These are phyloP conservation scores for Drosophila yooni DNA, from an alignment of 2,888 invertebrate genomes.

Conservation along the genomic window DNA sequence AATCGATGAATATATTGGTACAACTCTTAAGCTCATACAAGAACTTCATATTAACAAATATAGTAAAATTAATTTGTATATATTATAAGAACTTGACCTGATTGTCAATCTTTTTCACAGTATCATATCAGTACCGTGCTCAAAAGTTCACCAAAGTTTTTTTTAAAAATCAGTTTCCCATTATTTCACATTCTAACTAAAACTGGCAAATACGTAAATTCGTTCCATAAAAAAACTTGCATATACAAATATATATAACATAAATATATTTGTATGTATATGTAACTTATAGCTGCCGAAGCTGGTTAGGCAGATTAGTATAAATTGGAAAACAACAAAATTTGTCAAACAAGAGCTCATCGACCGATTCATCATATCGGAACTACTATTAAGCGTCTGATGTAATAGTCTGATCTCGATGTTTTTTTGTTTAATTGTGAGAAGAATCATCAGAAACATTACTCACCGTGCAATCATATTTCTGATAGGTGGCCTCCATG, in stretches of 20 bases:
- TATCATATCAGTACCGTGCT: no score
- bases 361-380: background rate
- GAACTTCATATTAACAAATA: background rate
- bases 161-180: background rate
- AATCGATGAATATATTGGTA: slow-evolving; percentile 39
- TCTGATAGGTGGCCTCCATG: slow-evolving; percentile 91
- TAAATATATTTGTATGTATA: no score
- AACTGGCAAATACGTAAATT: no score
- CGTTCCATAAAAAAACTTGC: no score
- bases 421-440: background rate
- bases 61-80: background rate
- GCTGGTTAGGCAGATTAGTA: no score
- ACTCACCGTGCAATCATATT: slow-evolving; percentile 93
- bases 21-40: background rate
- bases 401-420: background rate
- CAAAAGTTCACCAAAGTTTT: no score
- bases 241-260: no score
- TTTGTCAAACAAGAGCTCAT: background rate
- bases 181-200: background rate
- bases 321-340: no score
- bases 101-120: background rate
- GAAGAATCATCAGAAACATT: background rate
- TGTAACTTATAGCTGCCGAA: no score
- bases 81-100: background rate
- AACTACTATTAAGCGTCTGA: no score